A percentile compares a stretch with the other conserved stretches of the same genome.
These are phyloP conservation scores for Paramormyrops kingsleyae DNA, from an alignment of 2,113 vertebrate genomes.

Conservation along the genomic window DNA sequence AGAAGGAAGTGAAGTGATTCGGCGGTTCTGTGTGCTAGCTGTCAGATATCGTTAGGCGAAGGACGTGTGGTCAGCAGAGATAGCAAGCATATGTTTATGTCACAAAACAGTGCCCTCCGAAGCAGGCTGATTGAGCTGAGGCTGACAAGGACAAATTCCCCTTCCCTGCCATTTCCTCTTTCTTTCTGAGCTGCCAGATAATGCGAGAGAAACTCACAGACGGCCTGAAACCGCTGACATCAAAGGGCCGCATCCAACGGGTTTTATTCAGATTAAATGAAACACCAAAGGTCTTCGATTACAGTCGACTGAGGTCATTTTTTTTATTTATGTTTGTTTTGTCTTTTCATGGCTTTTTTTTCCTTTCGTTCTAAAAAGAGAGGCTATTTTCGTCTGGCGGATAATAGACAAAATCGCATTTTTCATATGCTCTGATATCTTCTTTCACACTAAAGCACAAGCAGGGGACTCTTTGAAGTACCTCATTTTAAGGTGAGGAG, in stretches of 20 bases:
- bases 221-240: constrained; percentile 33
- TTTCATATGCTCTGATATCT: constrained; percentile 12
- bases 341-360: constrained; percentile 10
- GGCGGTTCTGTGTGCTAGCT: constrained; percentile 59
- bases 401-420: constrained; percentile 23
- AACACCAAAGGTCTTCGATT: constrained; percentile 31
- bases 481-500: background rate
- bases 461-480: background rate
- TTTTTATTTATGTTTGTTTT: constrained; percentile 22
- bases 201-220: constrained; percentile 16
- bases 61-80: constrained; percentile 47
- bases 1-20: constrained; percentile 51
- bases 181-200: constrained; percentile 34
- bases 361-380: constrained; percentile 10
- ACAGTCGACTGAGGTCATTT: constrained; percentile 30
- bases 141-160: constrained; percentile 41
- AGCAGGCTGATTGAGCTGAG: constrained; percentile 37
- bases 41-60: constrained; percentile 53
- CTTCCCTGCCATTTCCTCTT: constrained; percentile 40
- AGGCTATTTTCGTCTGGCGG: constrained; percentile 17
- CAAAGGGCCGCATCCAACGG: constrained; percentile 36
- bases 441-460: constrained; percentile 18
- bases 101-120: constrained; percentile 39
- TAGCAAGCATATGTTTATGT: constrained; percentile 39
- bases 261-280: constrained; percentile 36